These are phyloP conservation scores for Tuberolachnus salignus DNA, from an alignment of 2,888 invertebrate species.

Conservation along the genomic window DNA sequence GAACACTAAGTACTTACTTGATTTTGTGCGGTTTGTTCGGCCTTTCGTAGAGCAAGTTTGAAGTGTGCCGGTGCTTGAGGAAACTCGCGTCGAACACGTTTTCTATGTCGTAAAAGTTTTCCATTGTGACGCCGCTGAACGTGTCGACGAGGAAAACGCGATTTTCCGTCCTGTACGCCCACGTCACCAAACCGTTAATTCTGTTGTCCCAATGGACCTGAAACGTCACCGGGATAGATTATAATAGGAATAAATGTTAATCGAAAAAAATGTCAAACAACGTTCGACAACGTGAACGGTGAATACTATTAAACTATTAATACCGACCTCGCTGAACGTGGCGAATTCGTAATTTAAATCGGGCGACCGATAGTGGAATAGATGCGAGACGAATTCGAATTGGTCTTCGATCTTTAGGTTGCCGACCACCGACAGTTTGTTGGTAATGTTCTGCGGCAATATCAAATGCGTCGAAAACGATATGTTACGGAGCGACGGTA, in stretches of 20 bases:
- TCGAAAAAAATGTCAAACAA: too few species aligned
- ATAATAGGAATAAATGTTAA: too few species aligned
- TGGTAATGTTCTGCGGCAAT: slow-evolving; percentile 50
- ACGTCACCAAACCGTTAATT: slow-evolving; percentile 30
- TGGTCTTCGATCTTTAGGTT: slow-evolving; percentile 28
- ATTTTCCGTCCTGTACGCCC: slow-evolving; percentile 51
- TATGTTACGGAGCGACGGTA: slow-evolving; percentile 48
- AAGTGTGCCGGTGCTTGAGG: slow-evolving; percentile 58
- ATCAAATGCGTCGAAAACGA: slow-evolving; percentile 50
- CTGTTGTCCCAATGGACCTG: slow-evolving; percentile 40
- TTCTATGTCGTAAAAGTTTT: slow-evolving; percentile 58
- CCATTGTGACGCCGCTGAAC: slow-evolving; percentile 57
- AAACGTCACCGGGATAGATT: neutral
- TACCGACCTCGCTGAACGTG: slow-evolving; percentile 46
- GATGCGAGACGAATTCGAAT: slow-evolving; percentile 43
- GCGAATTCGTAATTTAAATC: slow-evolving; percentile 51
- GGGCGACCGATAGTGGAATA: slow-evolving; percentile 46
- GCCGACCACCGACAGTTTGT: slow-evolving; percentile 30
- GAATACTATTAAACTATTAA: too few species aligned
- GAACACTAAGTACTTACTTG: slow-evolving; percentile 58
- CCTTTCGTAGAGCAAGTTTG: slow-evolving; percentile 58
- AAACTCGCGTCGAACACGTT: slow-evolving; percentile 59
- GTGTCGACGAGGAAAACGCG: slow-evolving; percentile 57
- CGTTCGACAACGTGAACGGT: too few species aligned
- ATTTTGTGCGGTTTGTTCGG: slow-evolving; percentile 58